Conservation (phyloP, 2,113 vertebrate species). For the Agapornis roseicollis region DNA sequence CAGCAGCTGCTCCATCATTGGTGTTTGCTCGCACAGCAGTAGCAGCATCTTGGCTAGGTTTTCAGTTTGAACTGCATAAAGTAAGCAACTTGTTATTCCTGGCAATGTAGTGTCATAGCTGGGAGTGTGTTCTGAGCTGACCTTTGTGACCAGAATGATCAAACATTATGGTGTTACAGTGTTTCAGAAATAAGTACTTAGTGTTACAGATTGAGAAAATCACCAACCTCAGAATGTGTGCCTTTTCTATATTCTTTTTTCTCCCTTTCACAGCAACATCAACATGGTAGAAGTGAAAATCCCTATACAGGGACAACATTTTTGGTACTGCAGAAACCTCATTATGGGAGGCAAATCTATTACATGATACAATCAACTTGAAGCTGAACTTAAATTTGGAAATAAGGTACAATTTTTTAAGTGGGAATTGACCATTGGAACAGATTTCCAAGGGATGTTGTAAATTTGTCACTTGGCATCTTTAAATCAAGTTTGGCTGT, state of each 20-base stretch:
- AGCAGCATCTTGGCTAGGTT: neutral
- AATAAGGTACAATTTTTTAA: neutral
- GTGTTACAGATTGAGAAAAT: neutral
- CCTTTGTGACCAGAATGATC: neutral
- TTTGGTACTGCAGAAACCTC: neutral
- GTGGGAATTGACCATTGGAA: neutral
- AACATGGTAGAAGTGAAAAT: neutral
- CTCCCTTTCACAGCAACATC: neutral
- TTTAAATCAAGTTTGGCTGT: neutral
- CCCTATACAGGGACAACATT: neutral
- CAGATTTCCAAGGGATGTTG: neutral
- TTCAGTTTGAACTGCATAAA: neutral
- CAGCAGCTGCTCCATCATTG: neutral
- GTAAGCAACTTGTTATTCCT: neutral
- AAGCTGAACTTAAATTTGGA: neutral
- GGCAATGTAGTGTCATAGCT: neutral
- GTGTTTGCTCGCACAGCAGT: neutral
- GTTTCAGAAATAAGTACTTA: neutral
- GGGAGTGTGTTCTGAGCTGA: neutral
- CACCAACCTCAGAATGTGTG: neutral
- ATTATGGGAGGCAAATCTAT: neutral
- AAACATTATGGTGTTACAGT: neutral
- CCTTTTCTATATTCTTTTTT: neutral
- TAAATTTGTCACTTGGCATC: neutral
- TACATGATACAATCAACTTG: neutral